These are phyloP conservation scores for Steatocranus sp. DNA, from an alignment of 2,797 vertebrate species.

Conservation along the genomic window DNA sequence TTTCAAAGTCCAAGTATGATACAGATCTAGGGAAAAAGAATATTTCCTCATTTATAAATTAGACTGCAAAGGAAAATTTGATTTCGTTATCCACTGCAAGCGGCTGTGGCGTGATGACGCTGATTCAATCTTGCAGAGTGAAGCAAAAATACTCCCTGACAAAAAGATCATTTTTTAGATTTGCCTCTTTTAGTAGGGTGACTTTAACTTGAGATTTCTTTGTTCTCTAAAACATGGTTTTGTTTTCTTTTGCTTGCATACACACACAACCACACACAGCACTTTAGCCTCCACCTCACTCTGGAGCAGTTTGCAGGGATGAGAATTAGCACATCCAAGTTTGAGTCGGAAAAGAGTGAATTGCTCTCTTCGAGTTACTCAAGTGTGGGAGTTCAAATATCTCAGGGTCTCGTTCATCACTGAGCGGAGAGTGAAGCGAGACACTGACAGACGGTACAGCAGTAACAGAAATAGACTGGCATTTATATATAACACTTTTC, in stretches of 20 bases:
- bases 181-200: not conserved
- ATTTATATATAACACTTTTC: not conserved
- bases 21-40: not conserved
- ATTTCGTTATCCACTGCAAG: not conserved
- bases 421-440: not conserved
- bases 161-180: not conserved
- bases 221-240: not conserved
- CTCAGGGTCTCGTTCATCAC: not conserved
- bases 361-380: not conserved
- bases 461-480: not conserved
- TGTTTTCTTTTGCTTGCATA: not conserved
- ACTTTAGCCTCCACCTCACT: not conserved
- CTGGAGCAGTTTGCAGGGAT: not conserved
- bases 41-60: not conserved
- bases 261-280: not conserved
- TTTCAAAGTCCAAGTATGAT: not conserved
- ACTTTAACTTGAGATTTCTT: not conserved
- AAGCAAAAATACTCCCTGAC: not conserved
- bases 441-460: not conserved
- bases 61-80: not conserved
- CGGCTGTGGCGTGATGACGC: not conserved
- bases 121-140: not conserved
- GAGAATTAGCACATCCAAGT: not conserved
- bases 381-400: not conserved
- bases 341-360: not conserved